phyloP scores from a whole-genome alignment of 2,888 invertebrate species.

The Harpagoxenus sublaevis region DNA sequence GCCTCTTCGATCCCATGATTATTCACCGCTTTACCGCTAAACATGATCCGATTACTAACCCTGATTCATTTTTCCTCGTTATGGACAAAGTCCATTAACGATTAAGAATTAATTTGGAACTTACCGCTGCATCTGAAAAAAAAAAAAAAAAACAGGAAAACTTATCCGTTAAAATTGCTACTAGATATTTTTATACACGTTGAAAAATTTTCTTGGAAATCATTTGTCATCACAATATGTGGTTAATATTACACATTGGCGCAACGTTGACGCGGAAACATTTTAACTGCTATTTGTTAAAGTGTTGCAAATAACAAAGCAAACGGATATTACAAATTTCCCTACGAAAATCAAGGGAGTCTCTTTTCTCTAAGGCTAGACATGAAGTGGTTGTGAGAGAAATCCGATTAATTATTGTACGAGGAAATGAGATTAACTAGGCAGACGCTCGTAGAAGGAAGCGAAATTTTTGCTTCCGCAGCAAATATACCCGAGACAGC shows the following conservation, averaged over 20 bases:
- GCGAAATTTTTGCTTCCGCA: slow-evolving; percentile 52
- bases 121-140: neutral
- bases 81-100: neutral
- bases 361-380: slow-evolving; percentile 13
- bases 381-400: slow-evolving; percentile 21
- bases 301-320: neutral
- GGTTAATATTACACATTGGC: neutral
- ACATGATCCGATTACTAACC: slow-evolving; percentile 54
- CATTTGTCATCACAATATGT: neutral
- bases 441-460: slow-evolving; percentile 37
- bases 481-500: slow-evolving; percentile 55
- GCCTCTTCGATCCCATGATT: slow-evolving; percentile 64
- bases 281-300: neutral
- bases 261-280: neutral
- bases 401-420: slow-evolving; percentile 53
- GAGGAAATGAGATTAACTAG: slow-evolving; percentile 47
- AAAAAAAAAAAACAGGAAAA: neutral
- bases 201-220: neutral
- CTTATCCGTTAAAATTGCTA: neutral
- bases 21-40: slow-evolving; percentile 62
- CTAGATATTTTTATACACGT: neutral
- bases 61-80: neutral
- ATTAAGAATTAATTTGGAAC: neutral
- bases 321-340: slow-evolving; percentile 15
- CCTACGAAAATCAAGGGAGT: slow-evolving; percentile 5